A percentile compares a stretch with the other conserved stretches of the same genome.
Evolutionary conservation across 2,888 invertebrate genomes (phyloP).

Genomic region (Polia nebulosa): DNA sequence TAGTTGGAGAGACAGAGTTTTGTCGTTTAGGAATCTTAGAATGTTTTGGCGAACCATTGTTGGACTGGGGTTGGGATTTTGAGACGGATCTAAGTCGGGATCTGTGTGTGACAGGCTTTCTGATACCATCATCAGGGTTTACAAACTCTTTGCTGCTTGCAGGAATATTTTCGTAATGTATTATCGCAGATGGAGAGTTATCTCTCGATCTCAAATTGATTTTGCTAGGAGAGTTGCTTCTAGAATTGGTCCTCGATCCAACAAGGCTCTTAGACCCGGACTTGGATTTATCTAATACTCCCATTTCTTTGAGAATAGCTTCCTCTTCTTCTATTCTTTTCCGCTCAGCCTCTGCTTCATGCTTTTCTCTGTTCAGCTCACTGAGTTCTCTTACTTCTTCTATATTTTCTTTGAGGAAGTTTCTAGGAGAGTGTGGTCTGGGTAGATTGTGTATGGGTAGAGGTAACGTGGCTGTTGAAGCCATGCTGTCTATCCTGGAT

Average conservation of each 20-base stretch:
- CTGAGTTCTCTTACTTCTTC: conserved; percentile 88
- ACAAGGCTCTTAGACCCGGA: conserved; percentile 65
- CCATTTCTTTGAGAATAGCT: conserved; percentile 88
- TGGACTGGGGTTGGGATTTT: conserved; percentile 87
- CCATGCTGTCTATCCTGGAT: conserved; percentile 86
- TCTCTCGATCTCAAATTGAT: conserved; percentile 85
- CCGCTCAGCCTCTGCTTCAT: conserved; percentile 86
- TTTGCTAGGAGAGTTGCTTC: conserved; percentile 85
- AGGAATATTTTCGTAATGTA: conserved; percentile 79
- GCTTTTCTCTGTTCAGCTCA: conserved; percentile 87
- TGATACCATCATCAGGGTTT: conserved; percentile 75
- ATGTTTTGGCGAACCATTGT: conserved; percentile 87
- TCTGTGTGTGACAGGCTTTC: conserved; percentile 79
- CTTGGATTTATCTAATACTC: conserved; percentile 80
- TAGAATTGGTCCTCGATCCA: conserved; percentile 75
- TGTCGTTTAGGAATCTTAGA: conserved; percentile 89
- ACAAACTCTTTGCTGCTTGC: conserved; percentile 75
- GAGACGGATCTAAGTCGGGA: conserved; percentile 83
- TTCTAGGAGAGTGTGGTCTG: conserved; percentile 84
- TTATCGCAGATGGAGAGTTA: conserved; percentile 84
- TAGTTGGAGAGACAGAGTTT: conserved; percentile 85
- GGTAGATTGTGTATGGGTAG: conserved; percentile 74
- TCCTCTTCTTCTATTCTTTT: conserved; percentile 86
- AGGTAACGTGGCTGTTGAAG: conserved; percentile 80
- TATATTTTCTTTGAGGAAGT: conserved; percentile 88